These are phyloP conservation scores for Neolamprologus ventralis DNA, from an alignment of 2,113 vertebrate genomes.

Conservation along the genomic window DNA sequence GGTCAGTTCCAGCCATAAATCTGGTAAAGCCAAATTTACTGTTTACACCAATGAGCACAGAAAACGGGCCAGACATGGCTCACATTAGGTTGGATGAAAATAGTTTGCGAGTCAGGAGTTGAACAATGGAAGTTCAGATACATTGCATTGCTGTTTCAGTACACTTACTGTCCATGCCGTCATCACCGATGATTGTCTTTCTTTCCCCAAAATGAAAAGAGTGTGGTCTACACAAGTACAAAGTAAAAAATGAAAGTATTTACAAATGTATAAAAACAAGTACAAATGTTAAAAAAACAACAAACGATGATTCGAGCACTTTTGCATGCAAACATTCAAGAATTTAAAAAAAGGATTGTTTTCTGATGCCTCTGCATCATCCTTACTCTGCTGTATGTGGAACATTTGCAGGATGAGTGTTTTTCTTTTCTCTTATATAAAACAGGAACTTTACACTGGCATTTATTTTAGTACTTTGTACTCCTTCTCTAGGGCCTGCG, in stretches of 20 bases:
- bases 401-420: background rate
- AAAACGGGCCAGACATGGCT: background rate
- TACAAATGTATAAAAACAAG: conserved; percentile 20
- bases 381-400: background rate
- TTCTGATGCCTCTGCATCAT: background rate
- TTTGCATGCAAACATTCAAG: conserved; percentile 43
- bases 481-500: background rate
- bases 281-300: background rate
- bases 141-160: background rate
- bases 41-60: background rate
- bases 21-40: background rate
- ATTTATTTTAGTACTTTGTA: background rate
- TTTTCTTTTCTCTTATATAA: background rate
- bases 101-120: background rate
- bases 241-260: background rate
- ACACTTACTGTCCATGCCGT: background rate
- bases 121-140: background rate
- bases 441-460: background rate
- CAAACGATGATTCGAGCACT: background rate
- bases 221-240: background rate
- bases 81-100: background rate
- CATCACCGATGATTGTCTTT: background rate
- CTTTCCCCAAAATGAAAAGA: background rate
- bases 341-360: background rate
- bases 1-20: background rate